These are phyloP conservation scores for Tringa solitaria DNA, from an alignment of 2,113 vertebrate genomes.

Conservation along the genomic window DNA sequence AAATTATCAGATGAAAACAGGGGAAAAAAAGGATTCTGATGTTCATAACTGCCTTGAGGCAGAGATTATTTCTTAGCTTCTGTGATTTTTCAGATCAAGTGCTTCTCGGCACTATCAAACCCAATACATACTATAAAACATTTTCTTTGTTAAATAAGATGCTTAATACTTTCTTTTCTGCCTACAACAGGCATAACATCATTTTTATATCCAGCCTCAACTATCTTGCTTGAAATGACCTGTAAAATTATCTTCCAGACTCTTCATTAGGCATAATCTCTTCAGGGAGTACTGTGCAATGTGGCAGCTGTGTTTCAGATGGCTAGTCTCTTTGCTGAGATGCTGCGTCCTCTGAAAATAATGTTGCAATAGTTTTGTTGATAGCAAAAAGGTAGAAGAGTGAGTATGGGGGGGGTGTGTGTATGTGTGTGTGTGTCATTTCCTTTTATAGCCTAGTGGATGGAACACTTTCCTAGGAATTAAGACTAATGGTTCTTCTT, in stretches of 20 bases:
- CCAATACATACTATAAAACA: background rate
- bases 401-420: background rate
- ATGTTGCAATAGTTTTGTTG: background rate
- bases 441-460: background rate
- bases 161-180: background rate
- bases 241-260: conserved; percentile 56
- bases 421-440: rapidly evolving
- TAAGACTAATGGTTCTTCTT: background rate
- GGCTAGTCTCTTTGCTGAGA: background rate
- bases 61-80: background rate
- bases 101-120: background rate
- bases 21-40: background rate
- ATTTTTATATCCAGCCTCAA: conserved; percentile 33
- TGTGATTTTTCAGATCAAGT: background rate
- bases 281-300: conserved; percentile 27
- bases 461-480: background rate
- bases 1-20: background rate
- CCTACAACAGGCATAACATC: background rate
- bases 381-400: background rate
- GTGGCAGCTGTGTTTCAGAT: conserved; percentile 34
- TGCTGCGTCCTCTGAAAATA: background rate
- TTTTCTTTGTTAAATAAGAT: background rate
- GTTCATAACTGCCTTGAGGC: background rate
- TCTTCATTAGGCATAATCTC: conserved; percentile 57
- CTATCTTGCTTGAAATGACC: conserved; percentile 53